Evolutionary conservation across 2,797 vertebrate genomes (phyloP).

Genomic region (Semotilus atromaculatus): DNA sequence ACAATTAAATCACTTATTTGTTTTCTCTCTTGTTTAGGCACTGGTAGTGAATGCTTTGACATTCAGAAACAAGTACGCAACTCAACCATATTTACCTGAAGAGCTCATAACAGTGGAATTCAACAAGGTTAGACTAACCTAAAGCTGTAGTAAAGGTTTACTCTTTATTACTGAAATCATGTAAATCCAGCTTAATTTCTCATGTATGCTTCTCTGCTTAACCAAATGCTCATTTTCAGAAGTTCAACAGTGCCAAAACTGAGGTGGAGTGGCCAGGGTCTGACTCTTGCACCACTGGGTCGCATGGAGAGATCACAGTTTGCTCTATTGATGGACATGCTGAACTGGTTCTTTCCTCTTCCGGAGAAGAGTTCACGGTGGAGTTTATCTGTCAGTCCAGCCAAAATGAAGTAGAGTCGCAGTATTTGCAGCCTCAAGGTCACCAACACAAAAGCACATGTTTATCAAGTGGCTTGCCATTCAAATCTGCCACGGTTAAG

Average conservation of each 20-base stretch:
- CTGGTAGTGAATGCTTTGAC: conserved; percentile 77
- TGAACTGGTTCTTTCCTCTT: conserved; percentile 77
- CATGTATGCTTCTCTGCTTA: neutral
- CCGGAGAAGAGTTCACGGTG: conserved; percentile 84
- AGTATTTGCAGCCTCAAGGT: conserved; percentile 13
- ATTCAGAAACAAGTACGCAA: conserved; percentile 87
- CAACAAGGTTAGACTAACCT: conserved; percentile 15
- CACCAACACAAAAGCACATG: conserved; percentile 14
- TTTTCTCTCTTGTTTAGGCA: conserved; percentile 69
- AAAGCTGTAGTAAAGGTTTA: neutral
- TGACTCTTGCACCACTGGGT: conserved; percentile 49
- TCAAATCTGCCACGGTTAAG: neutral
- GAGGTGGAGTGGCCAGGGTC: conserved; percentile 80
- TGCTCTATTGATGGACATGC: conserved; percentile 81
- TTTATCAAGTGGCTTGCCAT: neutral
- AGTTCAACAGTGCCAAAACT: conserved; percentile 68
- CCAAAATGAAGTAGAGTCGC: conserved; percentile 56
- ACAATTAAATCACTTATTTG: neutral
- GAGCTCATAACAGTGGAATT: conserved; percentile 69
- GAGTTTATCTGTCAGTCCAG: conserved; percentile 86
- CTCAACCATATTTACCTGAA: conserved; percentile 83
- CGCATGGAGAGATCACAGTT: conserved; percentile 72
- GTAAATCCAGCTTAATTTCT: neutral
- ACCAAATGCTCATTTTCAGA: conserved; percentile 52
- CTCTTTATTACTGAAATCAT: neutral